Conservation (phyloP, 2,797 vertebrate species). For the Schizopygopsis pylzovi region DNA sequence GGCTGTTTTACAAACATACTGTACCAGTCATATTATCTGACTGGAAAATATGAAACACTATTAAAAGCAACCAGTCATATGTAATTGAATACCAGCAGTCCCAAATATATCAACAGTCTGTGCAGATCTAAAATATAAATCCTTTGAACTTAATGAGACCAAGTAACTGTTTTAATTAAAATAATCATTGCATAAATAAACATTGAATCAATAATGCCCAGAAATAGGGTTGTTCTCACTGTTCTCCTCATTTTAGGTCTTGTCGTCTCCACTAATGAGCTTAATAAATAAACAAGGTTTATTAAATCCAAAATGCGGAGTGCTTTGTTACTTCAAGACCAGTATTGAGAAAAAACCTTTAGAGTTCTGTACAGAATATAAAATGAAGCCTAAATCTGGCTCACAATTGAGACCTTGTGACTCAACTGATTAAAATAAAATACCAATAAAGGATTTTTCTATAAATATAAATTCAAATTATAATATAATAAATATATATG, state of each 20-base stretch:
- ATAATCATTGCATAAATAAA: conserved; percentile 6
- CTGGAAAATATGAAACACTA: conserved; percentile 60
- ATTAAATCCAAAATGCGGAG: neutral
- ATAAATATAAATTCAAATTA: neutral
- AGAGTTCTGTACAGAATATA: neutral
- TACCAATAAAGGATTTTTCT: neutral
- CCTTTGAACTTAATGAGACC: neutral
- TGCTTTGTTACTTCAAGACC: neutral
- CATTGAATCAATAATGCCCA: neutral
- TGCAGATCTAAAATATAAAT: neutral
- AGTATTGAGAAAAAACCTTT: neutral
- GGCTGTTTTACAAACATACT: conserved; percentile 54
- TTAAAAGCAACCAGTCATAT: conserved; percentile 13
- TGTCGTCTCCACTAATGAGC: neutral
- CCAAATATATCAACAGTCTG: neutral
- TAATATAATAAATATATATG: neutral
- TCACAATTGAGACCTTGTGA: neutral
- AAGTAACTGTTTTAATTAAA: neutral
- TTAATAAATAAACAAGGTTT: neutral
- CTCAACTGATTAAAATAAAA: neutral
- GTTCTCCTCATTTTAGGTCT: neutral
- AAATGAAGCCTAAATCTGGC: neutral
- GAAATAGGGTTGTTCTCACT: neutral
- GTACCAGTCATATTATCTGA: conserved; percentile 63
- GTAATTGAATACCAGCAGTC: conserved; percentile 1